Percentiles rank a stretch among this genome's conserved stretches.
Conservation (phyloP, 2,113 vertebrate genomes). For the Eclectus roratus region DNA sequence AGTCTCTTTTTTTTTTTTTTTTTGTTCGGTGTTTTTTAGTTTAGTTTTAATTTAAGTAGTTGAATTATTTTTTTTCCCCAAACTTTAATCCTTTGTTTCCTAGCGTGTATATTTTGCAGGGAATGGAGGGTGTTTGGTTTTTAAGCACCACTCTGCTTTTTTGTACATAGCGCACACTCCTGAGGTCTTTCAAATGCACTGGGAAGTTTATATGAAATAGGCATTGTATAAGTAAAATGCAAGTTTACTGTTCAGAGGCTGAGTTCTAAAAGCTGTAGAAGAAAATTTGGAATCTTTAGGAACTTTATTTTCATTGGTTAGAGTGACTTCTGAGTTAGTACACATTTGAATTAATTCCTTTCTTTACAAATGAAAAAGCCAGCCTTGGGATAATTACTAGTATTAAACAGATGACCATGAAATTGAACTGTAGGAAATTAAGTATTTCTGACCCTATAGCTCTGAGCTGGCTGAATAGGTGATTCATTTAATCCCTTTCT, state of each 20-base stretch:
- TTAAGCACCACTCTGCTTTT: background rate
- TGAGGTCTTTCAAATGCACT: background rate
- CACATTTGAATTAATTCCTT: background rate
- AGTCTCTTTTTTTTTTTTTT: background rate
- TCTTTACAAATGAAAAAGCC: background rate
- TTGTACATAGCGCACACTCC: background rate
- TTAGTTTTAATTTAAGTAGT: background rate
- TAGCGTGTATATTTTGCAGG: background rate
- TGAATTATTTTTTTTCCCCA: background rate
- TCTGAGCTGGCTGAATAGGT: background rate
- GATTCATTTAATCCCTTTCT: constrained; percentile 13
- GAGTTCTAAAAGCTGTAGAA: background rate
- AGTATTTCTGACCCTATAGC: background rate
- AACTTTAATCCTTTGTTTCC: background rate
- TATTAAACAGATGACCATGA: background rate
- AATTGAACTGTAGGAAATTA: background rate
- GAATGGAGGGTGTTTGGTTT: background rate
- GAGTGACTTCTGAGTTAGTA: background rate
- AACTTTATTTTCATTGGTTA: background rate
- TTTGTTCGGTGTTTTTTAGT: background rate
- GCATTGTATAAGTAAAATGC: background rate
- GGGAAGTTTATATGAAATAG: background rate
- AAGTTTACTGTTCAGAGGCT: background rate
- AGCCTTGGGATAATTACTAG: background rate
- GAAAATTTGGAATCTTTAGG: background rate